phyloP scores from a whole-genome alignment of 2,113 vertebrate genomes.

The Cottus gobio region DNA sequence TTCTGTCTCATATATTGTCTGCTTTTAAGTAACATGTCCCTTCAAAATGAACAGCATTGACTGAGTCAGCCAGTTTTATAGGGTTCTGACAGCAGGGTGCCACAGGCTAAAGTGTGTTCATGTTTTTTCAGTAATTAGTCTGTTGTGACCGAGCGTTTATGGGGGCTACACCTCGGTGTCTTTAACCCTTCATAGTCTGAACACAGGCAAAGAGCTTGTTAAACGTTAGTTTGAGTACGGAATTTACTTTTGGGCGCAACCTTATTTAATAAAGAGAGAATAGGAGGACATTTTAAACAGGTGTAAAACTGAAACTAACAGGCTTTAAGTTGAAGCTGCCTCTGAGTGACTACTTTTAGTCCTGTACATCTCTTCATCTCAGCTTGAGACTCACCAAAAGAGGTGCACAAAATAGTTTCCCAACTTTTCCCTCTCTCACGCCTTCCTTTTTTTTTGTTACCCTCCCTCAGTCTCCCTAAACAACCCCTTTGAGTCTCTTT shows the following conservation, averaged over 20 bases:
- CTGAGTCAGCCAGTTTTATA: conserved; percentile 20
- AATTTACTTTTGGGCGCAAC: not conserved
- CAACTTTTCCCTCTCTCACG: conserved; percentile 59
- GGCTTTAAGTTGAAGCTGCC: conserved; percentile 17
- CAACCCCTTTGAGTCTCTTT: conserved; percentile 75
- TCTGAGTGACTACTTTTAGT: conserved; percentile 6
- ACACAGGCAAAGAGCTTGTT: not conserved
- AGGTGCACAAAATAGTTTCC: conserved; percentile 64
- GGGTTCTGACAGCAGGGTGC: not conserved
- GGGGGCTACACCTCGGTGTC: not conserved
- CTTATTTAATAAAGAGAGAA: not conserved
- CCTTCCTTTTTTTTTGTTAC: conserved; percentile 54
- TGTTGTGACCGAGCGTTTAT: conserved; percentile 14
- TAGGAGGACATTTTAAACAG: conserved; percentile 19
- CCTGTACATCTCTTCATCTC: conserved; percentile 33
- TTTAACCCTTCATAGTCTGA: not conserved
- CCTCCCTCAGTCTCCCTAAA: conserved; percentile 75
- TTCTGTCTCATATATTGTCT: conserved; percentile 17
- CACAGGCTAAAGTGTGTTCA: conserved; percentile 11
- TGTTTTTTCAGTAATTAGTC: conserved; percentile 40
- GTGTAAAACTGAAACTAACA: conserved; percentile 42
- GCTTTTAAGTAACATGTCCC: conserved; percentile 42
- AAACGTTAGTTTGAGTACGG: not conserved
- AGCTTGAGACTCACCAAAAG: conserved; percentile 46
- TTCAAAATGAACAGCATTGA: conserved; percentile 5